phyloP scores from a whole-genome alignment of 2,797 vertebrate genomes.

The Rhadinocentrus ornatus region DNA sequence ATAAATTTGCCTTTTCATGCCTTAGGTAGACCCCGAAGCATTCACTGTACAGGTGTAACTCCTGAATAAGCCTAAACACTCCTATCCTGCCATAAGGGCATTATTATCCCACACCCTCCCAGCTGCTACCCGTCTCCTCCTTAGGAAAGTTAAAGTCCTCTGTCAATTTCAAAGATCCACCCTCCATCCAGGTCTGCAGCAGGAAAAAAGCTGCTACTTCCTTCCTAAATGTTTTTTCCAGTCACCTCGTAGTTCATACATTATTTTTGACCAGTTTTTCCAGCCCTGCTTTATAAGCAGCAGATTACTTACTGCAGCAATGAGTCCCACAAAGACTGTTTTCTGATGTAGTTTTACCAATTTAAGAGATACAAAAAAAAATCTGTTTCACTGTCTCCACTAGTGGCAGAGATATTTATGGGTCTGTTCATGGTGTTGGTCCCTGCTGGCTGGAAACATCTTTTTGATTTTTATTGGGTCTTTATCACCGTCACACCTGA shows the following conservation, averaged over 20 bases:
- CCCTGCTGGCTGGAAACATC: conserved; percentile 33
- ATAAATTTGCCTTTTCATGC: too few relatives aligned
- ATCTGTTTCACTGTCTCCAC: neutral
- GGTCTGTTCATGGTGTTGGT: neutral
- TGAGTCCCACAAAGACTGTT: neutral
- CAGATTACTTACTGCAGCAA: neutral
- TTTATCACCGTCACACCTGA: conserved; percentile 79
- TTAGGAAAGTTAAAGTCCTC: too few relatives aligned
- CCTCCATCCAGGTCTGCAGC: too few relatives aligned
- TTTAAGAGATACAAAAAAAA: neutral
- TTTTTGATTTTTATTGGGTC: conserved; percentile 24
- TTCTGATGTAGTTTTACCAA: neutral
- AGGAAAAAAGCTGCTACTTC: too few relatives aligned
- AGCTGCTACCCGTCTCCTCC: too few relatives aligned
- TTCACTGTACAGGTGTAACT: too few relatives aligned
- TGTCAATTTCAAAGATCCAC: too few relatives aligned
- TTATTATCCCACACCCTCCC: too few relatives aligned
- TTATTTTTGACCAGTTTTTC: neutral
- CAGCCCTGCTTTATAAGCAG: neutral
- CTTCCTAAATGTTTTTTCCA: neutral
- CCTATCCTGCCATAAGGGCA: too few relatives aligned
- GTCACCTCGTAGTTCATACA: neutral
- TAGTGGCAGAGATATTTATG: neutral
- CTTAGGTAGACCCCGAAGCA: too few relatives aligned
- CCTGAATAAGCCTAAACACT: too few relatives aligned